Conservation (phyloP, 2,113 vertebrate species). For the Bufo gargarizans region DNA sequence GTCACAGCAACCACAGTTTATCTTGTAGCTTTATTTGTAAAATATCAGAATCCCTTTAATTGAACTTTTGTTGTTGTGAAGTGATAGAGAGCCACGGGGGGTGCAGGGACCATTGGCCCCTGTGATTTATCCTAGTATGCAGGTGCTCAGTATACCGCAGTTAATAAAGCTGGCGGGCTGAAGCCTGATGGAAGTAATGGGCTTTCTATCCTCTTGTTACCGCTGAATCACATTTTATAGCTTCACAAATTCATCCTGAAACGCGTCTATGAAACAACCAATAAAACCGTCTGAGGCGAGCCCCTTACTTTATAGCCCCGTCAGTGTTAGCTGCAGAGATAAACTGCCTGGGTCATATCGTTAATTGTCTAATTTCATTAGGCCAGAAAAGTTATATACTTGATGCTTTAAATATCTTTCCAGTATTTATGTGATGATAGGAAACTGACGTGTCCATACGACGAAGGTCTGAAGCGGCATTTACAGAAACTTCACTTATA, state of each 20-base stretch:
- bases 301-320: background rate
- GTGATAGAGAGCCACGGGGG: background rate
- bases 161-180: background rate
- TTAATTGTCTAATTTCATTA: slow-evolving; percentile 21
- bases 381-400: background rate
- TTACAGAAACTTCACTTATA: background rate
- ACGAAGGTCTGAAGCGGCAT: background rate
- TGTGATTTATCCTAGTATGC: background rate
- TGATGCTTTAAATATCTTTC: background rate
- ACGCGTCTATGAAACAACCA: slow-evolving; percentile 27
- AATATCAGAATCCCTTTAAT: background rate
- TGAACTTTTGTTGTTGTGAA: background rate
- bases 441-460: background rate
- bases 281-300: slow-evolving; percentile 21
- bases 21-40: background rate
- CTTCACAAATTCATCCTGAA: slow-evolving; percentile 1
- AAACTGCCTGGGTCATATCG: background rate
- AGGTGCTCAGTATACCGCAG: background rate
- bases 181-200: slow-evolving; percentile 21
- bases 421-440: background rate
- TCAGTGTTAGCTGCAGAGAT: background rate
- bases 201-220: slow-evolving; percentile 8
- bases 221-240: slow-evolving; percentile 33
- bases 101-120: background rate
- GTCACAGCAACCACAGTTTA: background rate